Evolutionary conservation across 2,113 vertebrate genomes (phyloP).

Genomic region (Egretta garzetta): DNA sequence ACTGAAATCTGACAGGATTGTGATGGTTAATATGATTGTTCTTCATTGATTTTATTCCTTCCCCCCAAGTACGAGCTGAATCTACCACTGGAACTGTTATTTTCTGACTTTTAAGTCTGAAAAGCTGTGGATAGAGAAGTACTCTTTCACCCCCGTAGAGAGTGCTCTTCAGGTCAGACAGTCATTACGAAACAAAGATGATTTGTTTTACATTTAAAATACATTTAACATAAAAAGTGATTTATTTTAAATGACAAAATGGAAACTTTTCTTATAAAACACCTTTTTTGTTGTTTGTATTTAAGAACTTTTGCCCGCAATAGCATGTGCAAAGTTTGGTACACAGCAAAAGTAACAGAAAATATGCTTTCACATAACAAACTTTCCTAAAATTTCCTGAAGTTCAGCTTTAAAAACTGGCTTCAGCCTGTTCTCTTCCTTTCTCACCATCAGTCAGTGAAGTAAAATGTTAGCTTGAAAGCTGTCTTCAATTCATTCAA

Average conservation of each 20-base stretch:
- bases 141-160: neutral
- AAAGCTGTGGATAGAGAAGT: neutral
- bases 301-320: neutral
- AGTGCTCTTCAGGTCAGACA: neutral
- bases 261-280: neutral
- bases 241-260: neutral
- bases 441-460: neutral
- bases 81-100: neutral
- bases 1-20: neutral
- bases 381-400: neutral
- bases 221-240: neutral
- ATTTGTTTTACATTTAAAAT: neutral
- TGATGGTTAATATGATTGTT: neutral
- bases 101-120: neutral
- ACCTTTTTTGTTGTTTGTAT: neutral
- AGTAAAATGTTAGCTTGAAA: neutral
- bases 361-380: neutral
- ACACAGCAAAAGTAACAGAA: neutral
- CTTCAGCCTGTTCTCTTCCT: neutral
- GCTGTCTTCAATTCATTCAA: neutral
- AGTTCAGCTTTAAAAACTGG: neutral
- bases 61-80: accelerated
- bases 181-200: neutral
- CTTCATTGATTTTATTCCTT: neutral
- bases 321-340: neutral